phyloP scores from a whole-genome alignment of 2,113 vertebrate species.

The Podarcis raffonei region DNA sequence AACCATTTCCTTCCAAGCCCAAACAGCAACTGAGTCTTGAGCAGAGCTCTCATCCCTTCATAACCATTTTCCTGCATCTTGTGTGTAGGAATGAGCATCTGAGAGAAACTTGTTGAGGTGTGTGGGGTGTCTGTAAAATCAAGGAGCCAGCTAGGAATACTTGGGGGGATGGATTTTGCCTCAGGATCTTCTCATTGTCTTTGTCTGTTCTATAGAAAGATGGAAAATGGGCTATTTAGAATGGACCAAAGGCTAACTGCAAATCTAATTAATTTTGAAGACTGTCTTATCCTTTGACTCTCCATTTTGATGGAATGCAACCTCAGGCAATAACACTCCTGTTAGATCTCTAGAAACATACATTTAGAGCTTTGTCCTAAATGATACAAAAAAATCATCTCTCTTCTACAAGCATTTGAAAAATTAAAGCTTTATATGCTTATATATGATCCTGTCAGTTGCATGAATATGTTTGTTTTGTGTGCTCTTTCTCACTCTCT shows the following conservation, averaged over 20 bases:
- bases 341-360: background rate
- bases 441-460: background rate
- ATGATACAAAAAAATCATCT: background rate
- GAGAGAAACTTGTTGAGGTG: too few relatives aligned
- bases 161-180: background rate
- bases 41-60: background rate
- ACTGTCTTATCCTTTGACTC: background rate
- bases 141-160: background rate
- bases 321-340: background rate
- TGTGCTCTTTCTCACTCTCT: background rate
- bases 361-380: background rate
- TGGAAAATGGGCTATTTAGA: background rate
- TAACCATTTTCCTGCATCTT: background rate
- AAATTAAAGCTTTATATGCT: background rate
- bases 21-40: background rate
- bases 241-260: background rate
- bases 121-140: too few relatives aligned
- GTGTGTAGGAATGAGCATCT: background rate
- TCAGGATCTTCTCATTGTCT: background rate
- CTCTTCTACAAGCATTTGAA: rapidly evolving
- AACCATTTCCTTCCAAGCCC: background rate
- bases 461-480: background rate
- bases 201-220: background rate
- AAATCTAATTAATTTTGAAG: conserved; percentile 39
- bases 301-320: background rate